phyloP scores from a whole-genome alignment of 2,797 vertebrate species.

The Dendrocincla tyrannina region DNA sequence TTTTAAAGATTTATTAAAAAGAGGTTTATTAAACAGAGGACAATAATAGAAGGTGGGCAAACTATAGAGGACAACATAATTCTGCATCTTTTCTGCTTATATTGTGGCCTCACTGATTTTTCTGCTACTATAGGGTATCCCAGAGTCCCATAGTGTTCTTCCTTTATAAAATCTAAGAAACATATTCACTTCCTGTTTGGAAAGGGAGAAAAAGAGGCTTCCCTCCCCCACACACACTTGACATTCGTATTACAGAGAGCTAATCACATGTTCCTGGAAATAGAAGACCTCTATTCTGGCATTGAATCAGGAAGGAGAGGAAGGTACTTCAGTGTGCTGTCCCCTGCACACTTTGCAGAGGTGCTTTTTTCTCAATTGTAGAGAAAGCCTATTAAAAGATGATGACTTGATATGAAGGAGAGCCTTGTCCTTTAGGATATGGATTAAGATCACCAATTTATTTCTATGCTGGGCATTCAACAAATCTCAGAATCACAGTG shows the following conservation, averaged over 20 bases:
- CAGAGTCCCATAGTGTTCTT: background rate
- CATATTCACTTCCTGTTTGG: background rate
- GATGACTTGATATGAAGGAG: background rate
- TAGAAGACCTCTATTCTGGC: background rate
- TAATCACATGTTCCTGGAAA: background rate
- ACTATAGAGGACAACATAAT: background rate
- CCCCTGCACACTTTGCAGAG: background rate
- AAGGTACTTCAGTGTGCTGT: background rate
- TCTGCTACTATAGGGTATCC: background rate
- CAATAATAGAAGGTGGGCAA: background rate
- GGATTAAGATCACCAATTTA: slow-evolving; percentile 32
- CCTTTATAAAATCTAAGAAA: background rate
- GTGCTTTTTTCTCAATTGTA: background rate
- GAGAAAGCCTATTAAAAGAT: background rate
- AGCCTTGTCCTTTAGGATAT: background rate
- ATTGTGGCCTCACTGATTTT: background rate
- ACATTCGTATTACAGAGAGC: background rate
- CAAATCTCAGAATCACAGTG: background rate
- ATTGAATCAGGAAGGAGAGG: background rate
- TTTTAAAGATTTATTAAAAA: background rate
- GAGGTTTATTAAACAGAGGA: background rate
- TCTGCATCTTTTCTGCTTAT: background rate
- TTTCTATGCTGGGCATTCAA: background rate
- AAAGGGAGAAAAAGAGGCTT: background rate
- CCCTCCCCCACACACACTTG: background rate